These are phyloP conservation scores for Agraylea sexmaculata DNA, from an alignment of 1,140 invertebrate genomes.

Conservation along the genomic window DNA sequence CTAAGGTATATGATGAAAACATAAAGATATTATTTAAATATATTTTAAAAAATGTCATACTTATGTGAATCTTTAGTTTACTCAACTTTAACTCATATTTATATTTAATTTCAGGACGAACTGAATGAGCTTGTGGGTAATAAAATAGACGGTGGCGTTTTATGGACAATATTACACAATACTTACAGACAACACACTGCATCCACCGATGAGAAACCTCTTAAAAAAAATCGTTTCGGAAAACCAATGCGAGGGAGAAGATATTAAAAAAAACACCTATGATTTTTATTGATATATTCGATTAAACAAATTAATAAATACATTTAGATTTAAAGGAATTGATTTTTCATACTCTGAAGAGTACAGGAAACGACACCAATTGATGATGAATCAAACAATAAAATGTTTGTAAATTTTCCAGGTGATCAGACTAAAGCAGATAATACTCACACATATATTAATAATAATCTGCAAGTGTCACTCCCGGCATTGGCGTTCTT, in stretches of 20 bases:
- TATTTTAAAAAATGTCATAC: not conserved
- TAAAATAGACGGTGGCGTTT: conserved; percentile 44
- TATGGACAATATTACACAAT: conserved; percentile 51
- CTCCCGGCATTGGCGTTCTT: conserved; percentile 35
- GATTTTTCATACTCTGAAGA: too few species aligned
- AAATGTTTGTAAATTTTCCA: too few species aligned
- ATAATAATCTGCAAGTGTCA: conserved; percentile 16
- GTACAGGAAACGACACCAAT: too few species aligned
- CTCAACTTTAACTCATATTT: not conserved
- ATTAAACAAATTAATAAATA: too few species aligned
- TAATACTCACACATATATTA: conserved; percentile 1
- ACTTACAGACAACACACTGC: conserved; percentile 39
- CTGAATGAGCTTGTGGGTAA: conserved; percentile 55
- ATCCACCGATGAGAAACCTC: conserved; percentile 21
- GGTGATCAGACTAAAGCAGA: conserved; percentile 5
- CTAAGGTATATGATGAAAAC: conserved; percentile 32
- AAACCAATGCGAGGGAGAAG: conserved; percentile 20
- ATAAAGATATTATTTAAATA: not conserved
- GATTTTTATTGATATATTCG: not conserved
- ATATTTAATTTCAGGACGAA: conserved; percentile 43
- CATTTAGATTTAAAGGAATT: too few species aligned
- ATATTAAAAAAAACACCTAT: not conserved
- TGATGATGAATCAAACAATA: too few species aligned
- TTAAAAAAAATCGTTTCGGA: conserved; percentile 19
- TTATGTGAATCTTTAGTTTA: conserved; percentile 3